Percentiles rank a stretch among this genome's conserved stretches.
phyloP scores from a whole-genome alignment of 2,888 invertebrate species.

The Prostheceraeus crozeri region DNA sequence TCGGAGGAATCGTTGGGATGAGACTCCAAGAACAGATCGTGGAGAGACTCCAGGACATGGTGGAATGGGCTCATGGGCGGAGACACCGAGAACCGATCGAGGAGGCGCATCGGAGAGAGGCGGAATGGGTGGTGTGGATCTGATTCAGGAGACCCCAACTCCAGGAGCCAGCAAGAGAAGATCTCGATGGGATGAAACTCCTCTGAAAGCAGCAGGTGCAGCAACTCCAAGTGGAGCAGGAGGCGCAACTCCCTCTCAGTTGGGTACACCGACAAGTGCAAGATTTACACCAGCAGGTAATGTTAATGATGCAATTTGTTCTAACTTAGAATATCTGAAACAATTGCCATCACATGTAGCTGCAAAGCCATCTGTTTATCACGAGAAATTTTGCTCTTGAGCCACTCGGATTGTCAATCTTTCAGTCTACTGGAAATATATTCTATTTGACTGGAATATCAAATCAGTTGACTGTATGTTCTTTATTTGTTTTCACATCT shows the following conservation, averaged over 20 bases:
- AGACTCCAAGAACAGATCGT: constrained; percentile 92
- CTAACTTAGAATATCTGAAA: no score
- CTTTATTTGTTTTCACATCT: no score
- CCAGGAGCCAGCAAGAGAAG: constrained; percentile 87
- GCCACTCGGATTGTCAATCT: no score
- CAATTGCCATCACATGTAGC: no score
- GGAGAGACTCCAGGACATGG: constrained; percentile 80
- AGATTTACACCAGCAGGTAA: constrained; percentile 22
- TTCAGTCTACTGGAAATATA: no score
- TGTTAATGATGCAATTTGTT: no score
- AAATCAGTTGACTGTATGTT: no score
- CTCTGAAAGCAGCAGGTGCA: constrained; percentile 62
- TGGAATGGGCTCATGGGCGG: constrained; percentile 94
- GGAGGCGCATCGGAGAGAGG: constrained; percentile 65
- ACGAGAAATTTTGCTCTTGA: no score
- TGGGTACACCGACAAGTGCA: constrained; percentile 28
- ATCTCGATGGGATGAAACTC: constrained; percentile 98
- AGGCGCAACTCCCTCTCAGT: constrained; percentile 63
- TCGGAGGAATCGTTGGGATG: constrained; percentile 94
- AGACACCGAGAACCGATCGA: constrained; percentile 90
- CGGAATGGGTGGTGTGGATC: constrained; percentile 57
- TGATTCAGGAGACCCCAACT: constrained; percentile 79
- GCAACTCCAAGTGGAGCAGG: constrained; percentile 44
- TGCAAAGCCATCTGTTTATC: no score
- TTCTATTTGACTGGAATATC: no score